Conservation (phyloP, 2,888 invertebrate genomes). For the Candidula unifasciata region DNA sequence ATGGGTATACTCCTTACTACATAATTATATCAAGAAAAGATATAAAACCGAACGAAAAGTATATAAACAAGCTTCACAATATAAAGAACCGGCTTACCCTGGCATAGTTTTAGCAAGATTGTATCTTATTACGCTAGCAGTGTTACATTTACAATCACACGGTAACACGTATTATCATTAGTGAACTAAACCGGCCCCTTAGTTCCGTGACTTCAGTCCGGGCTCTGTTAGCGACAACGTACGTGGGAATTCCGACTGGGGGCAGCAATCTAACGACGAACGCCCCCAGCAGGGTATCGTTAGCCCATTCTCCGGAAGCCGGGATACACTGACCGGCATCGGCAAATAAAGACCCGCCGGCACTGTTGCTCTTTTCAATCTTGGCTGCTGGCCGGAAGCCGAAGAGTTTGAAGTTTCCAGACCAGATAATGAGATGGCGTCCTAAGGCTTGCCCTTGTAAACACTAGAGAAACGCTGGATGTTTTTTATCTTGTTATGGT, state of each 20-base stretch:
- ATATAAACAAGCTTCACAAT: too few relatives aligned
- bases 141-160: too few relatives aligned
- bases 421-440: neutral
- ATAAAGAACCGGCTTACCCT: too few relatives aligned
- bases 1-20: too few relatives aligned
- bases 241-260: neutral
- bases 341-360: neutral
- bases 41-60: too few relatives aligned
- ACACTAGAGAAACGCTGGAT: neutral
- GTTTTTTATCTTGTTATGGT: neutral
- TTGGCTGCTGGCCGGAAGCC: conserved; percentile 13
- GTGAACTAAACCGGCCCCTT: neutral
- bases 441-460: neutral
- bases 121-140: too few relatives aligned
- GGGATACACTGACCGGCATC: neutral
- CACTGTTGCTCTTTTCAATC: conserved; percentile 23
- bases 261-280: neutral
- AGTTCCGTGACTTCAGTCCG: neutral
- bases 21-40: too few relatives aligned
- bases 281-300: conserved; percentile 20
- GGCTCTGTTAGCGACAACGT: neutral
- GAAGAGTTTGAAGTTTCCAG: neutral
- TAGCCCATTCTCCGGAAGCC: conserved; percentile 7
- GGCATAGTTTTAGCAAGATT: too few relatives aligned
- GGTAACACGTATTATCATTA: too few relatives aligned